Conservation (phyloP, 2,888 invertebrate species). For the Oxyteleia sp. region DNA sequence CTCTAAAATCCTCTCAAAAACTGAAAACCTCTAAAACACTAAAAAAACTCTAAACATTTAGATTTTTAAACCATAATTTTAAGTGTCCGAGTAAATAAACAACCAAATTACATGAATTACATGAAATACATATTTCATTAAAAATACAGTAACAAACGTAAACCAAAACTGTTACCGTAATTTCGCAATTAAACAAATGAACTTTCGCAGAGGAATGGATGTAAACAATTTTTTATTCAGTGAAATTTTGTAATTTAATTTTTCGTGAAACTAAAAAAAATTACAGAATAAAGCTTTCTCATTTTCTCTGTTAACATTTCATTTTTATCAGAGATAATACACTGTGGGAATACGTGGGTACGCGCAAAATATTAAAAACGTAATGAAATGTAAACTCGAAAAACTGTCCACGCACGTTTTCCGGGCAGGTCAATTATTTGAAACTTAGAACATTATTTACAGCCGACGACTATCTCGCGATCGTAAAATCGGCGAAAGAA, state of each 20-base stretch:
- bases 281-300: slow-evolving; percentile 1
- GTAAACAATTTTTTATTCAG: slow-evolving; percentile 2
- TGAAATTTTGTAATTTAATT: slow-evolving; percentile 10
- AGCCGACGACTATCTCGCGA: not conserved
- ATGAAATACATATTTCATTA: too few species aligned
- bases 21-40: too few species aligned
- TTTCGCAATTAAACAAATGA: slow-evolving; percentile 3
- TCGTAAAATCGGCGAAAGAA: not conserved
- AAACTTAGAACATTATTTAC: not conserved
- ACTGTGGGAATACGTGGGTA: slow-evolving; percentile 16
- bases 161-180: too few species aligned
- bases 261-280: slow-evolving; percentile 5
- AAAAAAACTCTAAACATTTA: too few species aligned
- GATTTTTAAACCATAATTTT: too few species aligned
- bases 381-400: slow-evolving; percentile 37
- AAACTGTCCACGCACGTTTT: not conserved
- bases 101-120: too few species aligned
- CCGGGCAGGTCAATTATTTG: not conserved
- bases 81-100: too few species aligned
- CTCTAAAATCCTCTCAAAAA: too few species aligned
- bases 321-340: slow-evolving; percentile 33
- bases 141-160: too few species aligned
- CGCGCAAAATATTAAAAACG: slow-evolving; percentile 11
- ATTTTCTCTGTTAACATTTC: slow-evolving; percentile 46
- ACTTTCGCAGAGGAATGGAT: not conserved